Conservation (phyloP, 2,888 invertebrate genomes). For the Gisinianus flammeolus region DNA sequence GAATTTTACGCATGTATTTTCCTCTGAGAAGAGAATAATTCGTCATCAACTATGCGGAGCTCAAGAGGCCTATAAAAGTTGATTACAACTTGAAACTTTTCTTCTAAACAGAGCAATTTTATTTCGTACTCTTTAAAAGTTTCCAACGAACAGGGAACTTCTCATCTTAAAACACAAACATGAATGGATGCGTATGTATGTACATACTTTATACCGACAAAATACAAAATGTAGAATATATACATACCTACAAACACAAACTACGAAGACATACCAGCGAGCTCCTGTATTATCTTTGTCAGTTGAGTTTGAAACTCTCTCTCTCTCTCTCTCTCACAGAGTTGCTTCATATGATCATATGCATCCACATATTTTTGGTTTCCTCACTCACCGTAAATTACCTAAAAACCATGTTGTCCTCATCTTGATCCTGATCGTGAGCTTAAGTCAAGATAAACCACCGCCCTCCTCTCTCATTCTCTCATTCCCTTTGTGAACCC, state of each 20-base stretch:
- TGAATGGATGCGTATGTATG: neutral
- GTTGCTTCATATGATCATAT: too few relatives aligned
- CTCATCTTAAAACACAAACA: neutral
- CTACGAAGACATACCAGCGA: too few relatives aligned
- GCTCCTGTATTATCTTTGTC: too few relatives aligned
- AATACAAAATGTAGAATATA: too few relatives aligned
- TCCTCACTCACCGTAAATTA: neutral
- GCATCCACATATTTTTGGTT: neutral
- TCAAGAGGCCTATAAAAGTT: conserved; percentile 44
- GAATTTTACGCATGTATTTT: conserved; percentile 23
- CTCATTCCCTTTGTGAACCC: neutral
- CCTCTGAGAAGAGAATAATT: conserved; percentile 32
- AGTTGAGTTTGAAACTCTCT: neutral
- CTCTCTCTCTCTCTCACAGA: conserved; percentile 6
- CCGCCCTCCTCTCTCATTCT: too few relatives aligned
- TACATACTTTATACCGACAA: too few relatives aligned
- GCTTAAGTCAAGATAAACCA: neutral
- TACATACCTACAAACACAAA: too few relatives aligned
- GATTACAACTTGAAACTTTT: conserved; percentile 44
- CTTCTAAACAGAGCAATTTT: conserved; percentile 42
- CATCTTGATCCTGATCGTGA: neutral
- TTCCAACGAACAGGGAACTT: too few relatives aligned
- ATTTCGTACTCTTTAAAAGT: conserved; percentile 35
- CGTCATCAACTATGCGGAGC: conserved; percentile 39
- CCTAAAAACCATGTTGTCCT: neutral